phyloP scores from a whole-genome alignment of 2,797 vertebrate species.

The Xerus rutilus region DNA sequence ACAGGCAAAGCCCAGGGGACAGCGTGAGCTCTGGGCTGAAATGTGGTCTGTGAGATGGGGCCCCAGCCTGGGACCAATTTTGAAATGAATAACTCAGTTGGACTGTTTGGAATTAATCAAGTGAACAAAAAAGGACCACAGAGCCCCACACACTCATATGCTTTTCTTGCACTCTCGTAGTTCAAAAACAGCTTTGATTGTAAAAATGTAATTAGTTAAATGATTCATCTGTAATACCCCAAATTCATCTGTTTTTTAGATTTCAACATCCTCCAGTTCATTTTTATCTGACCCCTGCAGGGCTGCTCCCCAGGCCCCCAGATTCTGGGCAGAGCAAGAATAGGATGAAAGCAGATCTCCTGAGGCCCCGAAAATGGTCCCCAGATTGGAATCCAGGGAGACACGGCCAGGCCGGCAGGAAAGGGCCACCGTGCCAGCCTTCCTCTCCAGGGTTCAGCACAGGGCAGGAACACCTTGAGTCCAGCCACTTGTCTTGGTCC shows the following conservation, averaged over 20 bases:
- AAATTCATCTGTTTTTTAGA: constrained; percentile 70
- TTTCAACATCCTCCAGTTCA: constrained; percentile 53
- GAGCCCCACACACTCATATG: neutral
- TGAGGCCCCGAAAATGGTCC: neutral
- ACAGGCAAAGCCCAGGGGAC: neutral
- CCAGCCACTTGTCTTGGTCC: neutral
- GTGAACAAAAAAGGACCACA: constrained; percentile 17
- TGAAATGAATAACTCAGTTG: constrained; percentile 25
- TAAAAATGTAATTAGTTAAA: constrained; percentile 78
- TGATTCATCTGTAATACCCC: constrained; percentile 75
- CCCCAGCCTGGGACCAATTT: constrained; percentile 74
- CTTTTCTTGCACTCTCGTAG: constrained; percentile 39
- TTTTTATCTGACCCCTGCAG: constrained; percentile 59
- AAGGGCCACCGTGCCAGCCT: neutral
- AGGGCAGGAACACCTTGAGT: neutral
- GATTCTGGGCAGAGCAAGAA: neutral
- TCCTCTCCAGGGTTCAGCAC: neutral
- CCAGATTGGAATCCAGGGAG: constrained; percentile 5
- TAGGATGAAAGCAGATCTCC: neutral
- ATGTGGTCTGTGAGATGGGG: neutral
- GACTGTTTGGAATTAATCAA: constrained; percentile 73
- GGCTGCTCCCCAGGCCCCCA: neutral
- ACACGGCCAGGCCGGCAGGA: neutral
- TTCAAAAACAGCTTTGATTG: constrained; percentile 78
- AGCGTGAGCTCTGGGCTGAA: neutral